These are phyloP conservation scores for Picathartes gymnocephalus DNA, from an alignment of 2,113 vertebrate genomes.

Conservation along the genomic window DNA sequence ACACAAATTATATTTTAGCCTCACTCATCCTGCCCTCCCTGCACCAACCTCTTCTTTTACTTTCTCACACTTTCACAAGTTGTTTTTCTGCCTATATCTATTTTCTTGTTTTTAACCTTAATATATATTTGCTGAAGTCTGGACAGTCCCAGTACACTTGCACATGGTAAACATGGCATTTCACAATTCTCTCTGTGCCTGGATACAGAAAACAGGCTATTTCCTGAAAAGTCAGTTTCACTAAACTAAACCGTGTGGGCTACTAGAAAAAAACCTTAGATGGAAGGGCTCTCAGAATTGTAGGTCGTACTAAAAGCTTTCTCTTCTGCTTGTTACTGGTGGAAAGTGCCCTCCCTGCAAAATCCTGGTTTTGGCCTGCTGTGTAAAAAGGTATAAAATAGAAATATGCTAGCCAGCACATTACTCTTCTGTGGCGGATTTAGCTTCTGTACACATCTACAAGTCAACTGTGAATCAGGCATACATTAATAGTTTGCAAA, in stretches of 20 bases:
- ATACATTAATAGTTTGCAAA: not conserved
- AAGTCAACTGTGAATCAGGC: not conserved
- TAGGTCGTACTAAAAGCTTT: not conserved
- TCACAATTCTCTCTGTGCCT: not conserved
- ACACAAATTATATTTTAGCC: not conserved
- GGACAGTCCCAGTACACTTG: not conserved
- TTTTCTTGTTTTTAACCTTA: slow-evolving; percentile 30
- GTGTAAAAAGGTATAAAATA: not conserved
- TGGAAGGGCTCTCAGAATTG: not conserved
- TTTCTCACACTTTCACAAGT: not conserved
- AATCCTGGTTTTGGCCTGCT: not conserved
- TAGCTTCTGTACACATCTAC: not conserved
- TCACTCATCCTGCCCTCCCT: not conserved
- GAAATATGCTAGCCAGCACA: not conserved
- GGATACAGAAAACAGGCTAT: not conserved
- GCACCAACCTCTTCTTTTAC: not conserved
- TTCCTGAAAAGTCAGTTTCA: slow-evolving; percentile 14
- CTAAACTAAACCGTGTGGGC: not conserved
- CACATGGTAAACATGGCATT: slow-evolving; percentile 7
- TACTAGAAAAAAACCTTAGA: not conserved
- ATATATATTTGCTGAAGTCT: slow-evolving; percentile 31
- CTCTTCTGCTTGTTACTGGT: not conserved
- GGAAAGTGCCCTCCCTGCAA: not conserved
- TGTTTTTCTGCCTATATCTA: not conserved
- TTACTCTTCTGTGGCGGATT: not conserved